Evolutionary conservation across 1,140 invertebrate species (phyloP).

Genomic region (Drosophila mauritiana): DNA sequence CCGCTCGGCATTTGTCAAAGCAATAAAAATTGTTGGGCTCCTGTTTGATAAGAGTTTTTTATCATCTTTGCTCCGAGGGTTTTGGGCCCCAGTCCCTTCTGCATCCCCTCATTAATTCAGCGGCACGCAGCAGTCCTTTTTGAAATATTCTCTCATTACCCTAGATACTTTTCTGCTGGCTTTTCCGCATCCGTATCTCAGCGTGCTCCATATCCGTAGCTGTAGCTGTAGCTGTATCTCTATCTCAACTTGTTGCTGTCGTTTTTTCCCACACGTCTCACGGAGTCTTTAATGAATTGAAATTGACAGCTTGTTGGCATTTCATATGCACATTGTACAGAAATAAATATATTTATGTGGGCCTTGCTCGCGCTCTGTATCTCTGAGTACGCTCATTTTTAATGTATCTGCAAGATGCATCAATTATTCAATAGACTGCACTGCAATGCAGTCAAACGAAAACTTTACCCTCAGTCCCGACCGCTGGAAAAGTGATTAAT

Average conservation of each 20-base stretch:
- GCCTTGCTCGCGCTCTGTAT: conserved; percentile 3
- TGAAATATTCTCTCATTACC: conserved; percentile 62
- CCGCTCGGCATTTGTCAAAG: conserved; percentile 72
- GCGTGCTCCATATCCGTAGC: conserved; percentile 16
- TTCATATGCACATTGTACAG: conserved; percentile 3
- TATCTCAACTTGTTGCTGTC: conserved; percentile 60
- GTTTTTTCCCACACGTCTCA: conserved; percentile 25
- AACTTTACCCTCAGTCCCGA: conserved; percentile 29
- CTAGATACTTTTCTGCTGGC: conserved; percentile 57
- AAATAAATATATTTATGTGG: conserved; percentile 25
- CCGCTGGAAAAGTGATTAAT: conserved; percentile 67
- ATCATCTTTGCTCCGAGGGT: conserved; percentile 35
- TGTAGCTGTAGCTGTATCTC: conserved; percentile 19
- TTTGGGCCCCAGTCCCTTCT: background rate
- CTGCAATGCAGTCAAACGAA: conserved; percentile 60
- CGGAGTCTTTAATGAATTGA: conserved; percentile 49
- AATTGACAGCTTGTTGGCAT: conserved; percentile 58
- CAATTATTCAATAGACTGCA: conserved; percentile 68
- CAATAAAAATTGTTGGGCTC: conserved; percentile 77
- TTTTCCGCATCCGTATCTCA: conserved; percentile 29
- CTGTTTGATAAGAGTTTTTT: conserved; percentile 61
- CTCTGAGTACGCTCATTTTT: conserved; percentile 14
- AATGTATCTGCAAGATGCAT: conserved; percentile 64
- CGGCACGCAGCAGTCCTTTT: conserved; percentile 47
- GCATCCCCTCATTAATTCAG: conserved; percentile 72